phyloP scores from a whole-genome alignment of 2,888 invertebrate genomes.

The Macropis europaea region DNA sequence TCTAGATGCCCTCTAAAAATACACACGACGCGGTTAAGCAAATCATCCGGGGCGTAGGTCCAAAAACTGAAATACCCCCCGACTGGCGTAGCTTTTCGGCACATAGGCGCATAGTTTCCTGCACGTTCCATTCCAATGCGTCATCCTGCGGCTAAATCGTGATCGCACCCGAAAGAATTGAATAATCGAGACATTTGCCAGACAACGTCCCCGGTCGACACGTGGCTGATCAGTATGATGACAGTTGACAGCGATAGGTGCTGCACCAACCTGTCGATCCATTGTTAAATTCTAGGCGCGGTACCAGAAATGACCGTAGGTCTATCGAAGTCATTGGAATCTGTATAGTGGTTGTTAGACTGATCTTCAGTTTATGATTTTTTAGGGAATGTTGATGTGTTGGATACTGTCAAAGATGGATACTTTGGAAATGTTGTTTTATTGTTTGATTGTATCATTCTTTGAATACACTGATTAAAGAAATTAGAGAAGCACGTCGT shows the following conservation, averaged over 20 bases:
- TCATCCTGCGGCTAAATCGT: slow-evolving; percentile 33
- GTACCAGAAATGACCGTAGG: too few species aligned
- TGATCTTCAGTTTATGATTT: too few species aligned
- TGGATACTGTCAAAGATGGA: too few species aligned
- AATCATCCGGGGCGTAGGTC: slow-evolving; percentile 74
- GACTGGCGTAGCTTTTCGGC: slow-evolving; percentile 22
- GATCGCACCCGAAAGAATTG: slow-evolving; percentile 22
- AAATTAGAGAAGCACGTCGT: too few species aligned
- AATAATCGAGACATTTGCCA: slow-evolving; percentile 47
- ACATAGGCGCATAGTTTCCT: slow-evolving; percentile 3
- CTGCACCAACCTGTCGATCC: slow-evolving; percentile 35
- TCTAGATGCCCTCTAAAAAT: slow-evolving; percentile 77
- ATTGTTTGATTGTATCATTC: too few species aligned
- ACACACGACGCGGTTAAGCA: slow-evolving; percentile 72
- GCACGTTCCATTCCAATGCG: slow-evolving; percentile 29
- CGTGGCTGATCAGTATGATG: slow-evolving; percentile 41
- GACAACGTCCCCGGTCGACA: slow-evolving; percentile 28
- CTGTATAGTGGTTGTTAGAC: too few species aligned
- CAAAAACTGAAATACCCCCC: slow-evolving; percentile 70
- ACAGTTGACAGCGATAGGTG: slow-evolving; percentile 29
- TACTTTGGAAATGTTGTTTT: too few species aligned
- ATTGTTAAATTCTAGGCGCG: slow-evolving; percentile 40
- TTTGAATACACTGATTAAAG: too few species aligned
- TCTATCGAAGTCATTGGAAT: too few species aligned
- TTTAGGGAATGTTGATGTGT: too few species aligned